A percentile compares a stretch with the other conserved stretches of the same genome.
Evolutionary conservation across 1,140 invertebrate species (phyloP).

Genomic region (Caenorhabditis elegans): WBcel235 BX284602.5:14427501-14428000

Average conservation of each 20-base stretch:
- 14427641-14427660: background rate
- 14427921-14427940: background rate
- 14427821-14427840: background rate
- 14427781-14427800: background rate
- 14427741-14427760: background rate
- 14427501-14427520: no score
- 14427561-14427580: no score
- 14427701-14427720: no score
- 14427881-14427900: background rate
- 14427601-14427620: background rate
- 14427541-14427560: no score
- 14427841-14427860: slow-evolving; percentile 20
- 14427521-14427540: no score
- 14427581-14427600: no score
- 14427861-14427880: background rate
- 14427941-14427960: background rate
- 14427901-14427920: background rate
- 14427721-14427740: no score
- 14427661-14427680: background rate
- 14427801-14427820: background rate
- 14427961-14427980: background rate
- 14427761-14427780: background rate
- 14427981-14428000: background rate
- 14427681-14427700: no score
- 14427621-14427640: slow-evolving; percentile 25